phyloP scores from a whole-genome alignment of 2,113 vertebrate species.

The Melanerpes formicivorus region DNA sequence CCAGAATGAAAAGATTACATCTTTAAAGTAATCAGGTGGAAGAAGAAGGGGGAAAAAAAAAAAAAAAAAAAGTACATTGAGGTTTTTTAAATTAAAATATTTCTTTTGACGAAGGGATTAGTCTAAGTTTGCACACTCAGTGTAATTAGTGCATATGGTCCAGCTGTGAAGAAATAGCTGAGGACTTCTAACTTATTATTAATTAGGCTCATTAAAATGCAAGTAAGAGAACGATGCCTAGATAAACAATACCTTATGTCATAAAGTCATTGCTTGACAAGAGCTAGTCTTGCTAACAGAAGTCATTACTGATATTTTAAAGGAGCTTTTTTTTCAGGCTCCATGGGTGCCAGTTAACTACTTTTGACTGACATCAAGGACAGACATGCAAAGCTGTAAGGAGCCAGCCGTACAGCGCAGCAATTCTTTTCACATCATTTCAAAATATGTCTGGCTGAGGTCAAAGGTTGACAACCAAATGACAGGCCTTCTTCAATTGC shows the following conservation, averaged over 20 bases:
- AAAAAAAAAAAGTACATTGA: slow-evolving; percentile 24
- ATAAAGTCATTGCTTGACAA: slow-evolving; percentile 83
- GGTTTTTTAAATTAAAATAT: slow-evolving; percentile 66
- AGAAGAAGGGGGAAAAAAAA: not conserved
- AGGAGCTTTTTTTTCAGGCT: slow-evolving; percentile 67
- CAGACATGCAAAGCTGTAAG: slow-evolving; percentile 78
- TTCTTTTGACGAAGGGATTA: slow-evolving; percentile 73
- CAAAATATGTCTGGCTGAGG: slow-evolving; percentile 81
- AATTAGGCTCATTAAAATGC: slow-evolving; percentile 89
- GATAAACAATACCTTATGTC: slow-evolving; percentile 87
- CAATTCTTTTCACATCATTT: slow-evolving; percentile 82
- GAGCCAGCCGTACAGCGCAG: slow-evolving; percentile 65
- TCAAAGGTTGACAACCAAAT: slow-evolving; percentile 90
- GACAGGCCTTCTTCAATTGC: slow-evolving; percentile 89
- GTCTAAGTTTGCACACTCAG: slow-evolving; percentile 75
- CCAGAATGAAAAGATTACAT: slow-evolving; percentile 24
- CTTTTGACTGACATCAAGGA: slow-evolving; percentile 88
- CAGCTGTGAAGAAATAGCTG: slow-evolving; percentile 85
- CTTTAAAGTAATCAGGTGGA: slow-evolving; percentile 19
- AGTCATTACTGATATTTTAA: slow-evolving; percentile 78
- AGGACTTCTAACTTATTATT: slow-evolving; percentile 85
- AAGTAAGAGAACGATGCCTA: slow-evolving; percentile 81
- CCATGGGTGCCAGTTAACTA: slow-evolving; percentile 78
- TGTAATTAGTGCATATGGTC: slow-evolving; percentile 88
- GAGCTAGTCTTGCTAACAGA: slow-evolving; percentile 77